Evolutionary conservation across 2,113 vertebrate species (phyloP).

Genomic region (Rhynchomys soricoides): DNA sequence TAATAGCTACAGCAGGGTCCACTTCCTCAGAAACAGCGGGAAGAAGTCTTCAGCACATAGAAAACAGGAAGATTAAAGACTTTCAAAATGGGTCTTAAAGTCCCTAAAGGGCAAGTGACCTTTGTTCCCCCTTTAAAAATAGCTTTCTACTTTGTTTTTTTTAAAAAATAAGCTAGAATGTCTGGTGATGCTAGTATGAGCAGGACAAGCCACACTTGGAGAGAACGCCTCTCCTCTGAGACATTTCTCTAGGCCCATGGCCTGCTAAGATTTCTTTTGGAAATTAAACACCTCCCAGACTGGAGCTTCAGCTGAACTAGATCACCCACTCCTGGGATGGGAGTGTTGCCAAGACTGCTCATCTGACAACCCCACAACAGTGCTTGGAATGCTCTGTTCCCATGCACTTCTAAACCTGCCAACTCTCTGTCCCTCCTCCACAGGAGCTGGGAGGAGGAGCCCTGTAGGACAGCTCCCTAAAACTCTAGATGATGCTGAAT

Average conservation of each 20-base stretch:
- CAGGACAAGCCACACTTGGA: not conserved
- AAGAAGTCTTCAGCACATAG: not conserved
- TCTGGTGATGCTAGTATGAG: not conserved
- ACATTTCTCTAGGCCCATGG: not conserved
- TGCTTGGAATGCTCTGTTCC: not conserved
- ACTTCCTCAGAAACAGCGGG: slow-evolving; percentile 37
- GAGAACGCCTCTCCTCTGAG: not conserved
- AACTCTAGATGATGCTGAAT: not conserved
- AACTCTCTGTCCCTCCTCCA: not conserved
- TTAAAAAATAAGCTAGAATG: not conserved
- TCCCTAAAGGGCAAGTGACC: not conserved
- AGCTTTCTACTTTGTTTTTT: not conserved
- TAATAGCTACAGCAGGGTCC: not conserved
- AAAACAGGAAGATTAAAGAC: slow-evolving; percentile 31
- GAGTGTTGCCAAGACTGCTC: not conserved
- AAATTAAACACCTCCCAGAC: slow-evolving; percentile 12
- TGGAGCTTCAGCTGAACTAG: not conserved
- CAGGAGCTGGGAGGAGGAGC: not conserved
- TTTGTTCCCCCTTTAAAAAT: slow-evolving; percentile 59
- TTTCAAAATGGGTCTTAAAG: not conserved
- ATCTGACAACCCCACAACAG: not conserved
- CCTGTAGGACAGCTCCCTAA: not conserved
- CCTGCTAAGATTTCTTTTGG: not conserved
- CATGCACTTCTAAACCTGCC: not conserved
- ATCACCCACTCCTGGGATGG: not conserved